Evolutionary conservation across 2,888 invertebrate species (phyloP), one percentile per base, ranked within the genome.

Genomic region (Drosophila ustulata): DNA sequence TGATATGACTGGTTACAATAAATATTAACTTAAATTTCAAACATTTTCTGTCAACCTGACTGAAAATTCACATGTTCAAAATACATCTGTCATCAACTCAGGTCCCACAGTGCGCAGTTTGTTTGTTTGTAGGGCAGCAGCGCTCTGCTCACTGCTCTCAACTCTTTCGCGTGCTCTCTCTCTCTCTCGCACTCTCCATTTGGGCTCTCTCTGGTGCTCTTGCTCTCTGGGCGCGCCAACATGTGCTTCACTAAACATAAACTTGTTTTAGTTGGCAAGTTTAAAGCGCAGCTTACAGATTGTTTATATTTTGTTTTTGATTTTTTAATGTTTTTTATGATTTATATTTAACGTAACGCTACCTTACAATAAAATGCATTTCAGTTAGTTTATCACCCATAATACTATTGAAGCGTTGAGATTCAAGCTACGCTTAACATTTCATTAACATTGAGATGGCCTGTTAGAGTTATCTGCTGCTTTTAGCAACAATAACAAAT

Each of bases 221-320:
- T 18, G 41, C 57, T 58, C 66, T 65, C 51, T 69, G 61, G 32
- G 58, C 59, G 57, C 41, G 51, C 46, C 47, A 50, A 71, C 78
- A 86, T 86, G 87, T 86, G 82, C 84, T 83, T 87, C 81, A 69
- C 72, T 72, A 77, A 74, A 74, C 74, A 74, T 74, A 81, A 86
- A 86, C 82, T 67, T 49, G 85, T 82, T 84, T 82, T 73, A 69
- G 75, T 85, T 88, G 70, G 59, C 62, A 50, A 58, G 39, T 62
- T 64, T 65, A 62, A 62, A 78, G 72, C 80, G 53, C 55, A 73
- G 82, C 71, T 75, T 58, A 68, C 66, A 63, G 41, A 64, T 56
- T 75, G 75, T 66, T 71, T 72, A 65, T 58, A 63, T 30, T 50
- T 70, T 63, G 18, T 67, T 70, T 69, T 59, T 62, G 51, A 64